phyloP scores from a whole-genome alignment of 2,797 vertebrate species.

The Gymnocypris eckloni region DNA sequence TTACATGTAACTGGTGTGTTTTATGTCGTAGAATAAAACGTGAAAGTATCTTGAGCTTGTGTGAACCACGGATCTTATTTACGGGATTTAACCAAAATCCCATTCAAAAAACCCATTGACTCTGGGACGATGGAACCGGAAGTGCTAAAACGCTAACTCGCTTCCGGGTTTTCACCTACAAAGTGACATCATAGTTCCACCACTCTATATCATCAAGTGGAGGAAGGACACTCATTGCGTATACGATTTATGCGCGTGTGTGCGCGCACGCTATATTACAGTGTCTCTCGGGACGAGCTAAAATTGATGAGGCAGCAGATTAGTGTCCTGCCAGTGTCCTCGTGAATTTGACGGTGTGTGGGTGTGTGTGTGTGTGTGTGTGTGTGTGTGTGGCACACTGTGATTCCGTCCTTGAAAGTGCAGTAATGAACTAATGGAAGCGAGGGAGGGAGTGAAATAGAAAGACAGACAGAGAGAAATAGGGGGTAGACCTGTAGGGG shows the following conservation, averaged over 20 bases:
- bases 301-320: conserved; percentile 83
- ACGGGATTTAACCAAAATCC: too few species aligned
- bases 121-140: too few species aligned
- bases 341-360: conserved; percentile 73
- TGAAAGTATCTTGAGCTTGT: too few species aligned
- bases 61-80: too few species aligned
- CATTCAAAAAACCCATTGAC: too few species aligned
- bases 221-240: conserved; percentile 48
- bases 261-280: conserved; percentile 20
- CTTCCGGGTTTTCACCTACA: too few species aligned
- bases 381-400: conserved; percentile 10
- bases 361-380: background rate
- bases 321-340: conserved; percentile 80
- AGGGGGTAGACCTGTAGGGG: conserved; percentile 27
- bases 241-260: conserved; percentile 13
- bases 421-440: conserved; percentile 43
- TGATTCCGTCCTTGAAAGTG: conserved; percentile 56
- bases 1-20: too few species aligned
- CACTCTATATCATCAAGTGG: conserved; percentile 73
- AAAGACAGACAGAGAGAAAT: conserved; percentile 2
- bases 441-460: conserved; percentile 11
- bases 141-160: too few species aligned
- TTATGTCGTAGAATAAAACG: too few species aligned
- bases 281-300: conserved; percentile 70
- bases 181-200: too few species aligned